A percentile compares a stretch with the other conserved stretches of the same genome.
Conservation (phyloP, 2,797 vertebrate genomes). For the Schizopygopsis malacanthus region DNA sequence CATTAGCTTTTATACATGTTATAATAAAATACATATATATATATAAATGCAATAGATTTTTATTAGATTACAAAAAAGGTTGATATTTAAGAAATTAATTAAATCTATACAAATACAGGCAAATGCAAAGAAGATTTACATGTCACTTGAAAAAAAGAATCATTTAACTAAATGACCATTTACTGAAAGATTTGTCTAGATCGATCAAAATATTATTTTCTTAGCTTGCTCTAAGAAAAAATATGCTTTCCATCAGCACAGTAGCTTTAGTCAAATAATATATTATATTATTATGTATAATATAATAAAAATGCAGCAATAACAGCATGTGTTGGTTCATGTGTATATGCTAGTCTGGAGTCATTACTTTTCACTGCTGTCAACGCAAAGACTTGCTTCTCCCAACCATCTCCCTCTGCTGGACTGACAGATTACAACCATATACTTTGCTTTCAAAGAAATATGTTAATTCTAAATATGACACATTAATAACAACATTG, state of each 20-base stretch:
- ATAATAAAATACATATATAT: background rate
- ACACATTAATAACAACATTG: slow-evolving; percentile 7
- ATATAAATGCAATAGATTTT: background rate
- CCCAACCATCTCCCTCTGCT: slow-evolving; percentile 30
- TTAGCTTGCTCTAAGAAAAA: background rate
- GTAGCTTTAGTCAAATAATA: background rate
- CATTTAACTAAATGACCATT: background rate
- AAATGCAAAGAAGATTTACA: background rate
- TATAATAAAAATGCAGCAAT: slow-evolving; percentile 50
- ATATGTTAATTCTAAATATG: slow-evolving; percentile 12
- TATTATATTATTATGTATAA: no score
- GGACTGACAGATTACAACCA: slow-evolving; percentile 22
- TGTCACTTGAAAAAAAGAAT: background rate
- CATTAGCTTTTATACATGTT: background rate
- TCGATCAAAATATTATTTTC: background rate
- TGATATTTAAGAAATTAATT: background rate
- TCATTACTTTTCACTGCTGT: slow-evolving; percentile 22
- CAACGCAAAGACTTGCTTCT: slow-evolving; percentile 13
- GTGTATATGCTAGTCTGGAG: slow-evolving; percentile 16
- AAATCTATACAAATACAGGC: background rate
- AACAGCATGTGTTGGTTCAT: background rate
- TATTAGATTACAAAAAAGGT: background rate
- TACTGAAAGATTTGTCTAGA: background rate
- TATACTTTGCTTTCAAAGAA: slow-evolving; percentile 43
- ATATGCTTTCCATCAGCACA: background rate